phyloP scores from a whole-genome alignment of 2,113 vertebrate genomes.

The Puntigrus tetrazona region DNA sequence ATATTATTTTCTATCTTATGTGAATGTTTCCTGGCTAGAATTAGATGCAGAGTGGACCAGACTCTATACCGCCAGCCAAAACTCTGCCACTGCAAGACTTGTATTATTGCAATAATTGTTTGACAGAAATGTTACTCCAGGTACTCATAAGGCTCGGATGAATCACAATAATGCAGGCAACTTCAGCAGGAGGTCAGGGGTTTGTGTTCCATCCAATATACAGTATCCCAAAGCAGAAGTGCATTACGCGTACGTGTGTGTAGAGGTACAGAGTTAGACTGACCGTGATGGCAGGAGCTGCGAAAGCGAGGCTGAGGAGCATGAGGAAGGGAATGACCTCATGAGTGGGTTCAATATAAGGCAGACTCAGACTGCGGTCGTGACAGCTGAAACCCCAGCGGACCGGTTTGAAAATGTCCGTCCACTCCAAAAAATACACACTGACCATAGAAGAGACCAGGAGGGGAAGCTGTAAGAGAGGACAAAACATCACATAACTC shows the following conservation, averaged over 20 bases:
- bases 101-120: neutral
- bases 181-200: neutral
- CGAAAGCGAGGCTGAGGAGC: conserved; percentile 93
- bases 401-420: conserved; percentile 95
- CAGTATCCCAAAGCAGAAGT: neutral
- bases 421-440: conserved; percentile 98
- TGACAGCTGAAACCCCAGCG: conserved; percentile 94
- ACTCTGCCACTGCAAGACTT: neutral
- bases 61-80: neutral
- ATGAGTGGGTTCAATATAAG: conserved; percentile 92
- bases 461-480: conserved; percentile 85
- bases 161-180: neutral
- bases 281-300: conserved; percentile 92
- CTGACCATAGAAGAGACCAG: conserved; percentile 94
- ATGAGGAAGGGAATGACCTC: conserved; percentile 94
- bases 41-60: neutral
- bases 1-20: neutral
- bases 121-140: neutral
- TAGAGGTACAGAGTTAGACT: conserved; percentile 35
- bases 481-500: conserved; percentile 54
- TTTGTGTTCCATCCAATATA: neutral
- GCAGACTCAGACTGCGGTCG: conserved; percentile 94
- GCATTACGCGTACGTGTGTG: neutral
- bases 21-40: neutral
- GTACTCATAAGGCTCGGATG: neutral